Evolutionary conservation across 2,113 vertebrate genomes (phyloP).

Genomic region (Thermophis baileyi): DNA sequence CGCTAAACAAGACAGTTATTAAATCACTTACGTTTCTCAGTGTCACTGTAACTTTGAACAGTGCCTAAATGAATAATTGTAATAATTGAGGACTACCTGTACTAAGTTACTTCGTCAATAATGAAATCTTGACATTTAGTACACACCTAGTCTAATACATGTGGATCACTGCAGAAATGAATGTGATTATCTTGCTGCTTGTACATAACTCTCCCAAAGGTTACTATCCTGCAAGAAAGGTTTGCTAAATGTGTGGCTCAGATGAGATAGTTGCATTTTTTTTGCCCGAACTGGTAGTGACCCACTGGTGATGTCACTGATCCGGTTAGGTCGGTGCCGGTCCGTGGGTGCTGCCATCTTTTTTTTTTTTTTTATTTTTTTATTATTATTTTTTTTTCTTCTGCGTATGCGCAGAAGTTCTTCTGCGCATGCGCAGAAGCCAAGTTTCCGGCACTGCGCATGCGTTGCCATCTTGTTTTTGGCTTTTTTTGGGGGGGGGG

Average conservation of each 20-base stretch:
- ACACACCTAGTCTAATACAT: neutral
- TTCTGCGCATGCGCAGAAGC: no score
- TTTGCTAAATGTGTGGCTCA: neutral
- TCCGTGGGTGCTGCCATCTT: no score
- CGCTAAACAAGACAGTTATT: neutral
- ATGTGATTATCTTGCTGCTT: neutral
- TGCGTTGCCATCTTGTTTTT: no score
- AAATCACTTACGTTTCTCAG: neutral
- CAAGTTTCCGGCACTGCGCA: no score
- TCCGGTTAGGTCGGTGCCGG: no score
- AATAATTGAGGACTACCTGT: neutral
- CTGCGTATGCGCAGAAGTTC: no score
- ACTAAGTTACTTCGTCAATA: neutral
- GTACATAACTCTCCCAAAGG: neutral
- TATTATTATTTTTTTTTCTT: no score
- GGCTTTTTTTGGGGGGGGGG: no score
- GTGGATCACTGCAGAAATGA: neutral
- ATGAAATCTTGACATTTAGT: neutral
- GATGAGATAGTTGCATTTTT: neutral
- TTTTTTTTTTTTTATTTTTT: no score
- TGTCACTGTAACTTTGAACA: neutral
- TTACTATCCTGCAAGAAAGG: neutral
- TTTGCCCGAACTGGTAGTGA: no score
- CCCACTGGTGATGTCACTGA: no score
- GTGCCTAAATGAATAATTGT: neutral